A percentile compares a stretch with the other conserved stretches of the same genome.
Conservation (phyloP, 1,140 invertebrate genomes). For the Cheumatopsyche charites region DNA sequence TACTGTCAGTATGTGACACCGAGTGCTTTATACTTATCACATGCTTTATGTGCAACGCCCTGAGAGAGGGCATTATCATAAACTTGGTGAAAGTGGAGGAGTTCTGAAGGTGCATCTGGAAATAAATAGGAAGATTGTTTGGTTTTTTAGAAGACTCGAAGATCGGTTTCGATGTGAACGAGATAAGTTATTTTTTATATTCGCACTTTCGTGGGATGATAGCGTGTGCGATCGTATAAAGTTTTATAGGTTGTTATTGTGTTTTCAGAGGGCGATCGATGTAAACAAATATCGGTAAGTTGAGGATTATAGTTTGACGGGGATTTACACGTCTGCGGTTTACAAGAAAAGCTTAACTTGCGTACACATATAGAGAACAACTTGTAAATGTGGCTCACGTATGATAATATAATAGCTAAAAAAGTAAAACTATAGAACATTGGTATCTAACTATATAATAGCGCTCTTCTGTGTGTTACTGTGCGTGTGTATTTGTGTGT, state of each 20-base stretch:
- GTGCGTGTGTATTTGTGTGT: too few relatives aligned
- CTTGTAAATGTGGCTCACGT: too few relatives aligned
- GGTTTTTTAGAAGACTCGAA: too few relatives aligned
- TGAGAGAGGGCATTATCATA: conserved; percentile 36
- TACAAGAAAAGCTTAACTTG: conserved; percentile 24
- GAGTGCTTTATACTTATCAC: conserved; percentile 47
- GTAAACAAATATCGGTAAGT: conserved; percentile 38
- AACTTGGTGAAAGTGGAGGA: conserved; percentile 33
- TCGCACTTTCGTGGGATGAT: neutral
- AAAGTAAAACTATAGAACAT: too few relatives aligned
- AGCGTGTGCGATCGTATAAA: neutral
- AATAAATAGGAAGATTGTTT: too few relatives aligned
- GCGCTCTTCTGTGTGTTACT: too few relatives aligned
- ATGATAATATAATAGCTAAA: too few relatives aligned
- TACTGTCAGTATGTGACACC: conserved; percentile 47
- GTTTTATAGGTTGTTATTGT: neutral
- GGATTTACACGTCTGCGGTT: conserved; percentile 46
- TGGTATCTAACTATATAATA: too few relatives aligned
- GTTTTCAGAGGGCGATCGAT: conserved; percentile 10
- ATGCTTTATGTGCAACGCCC: conserved; percentile 43
- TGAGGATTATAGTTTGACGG: conserved; percentile 31
- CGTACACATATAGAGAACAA: too few relatives aligned
- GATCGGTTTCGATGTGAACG: conserved; percentile 1
- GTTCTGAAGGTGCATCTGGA: neutral
- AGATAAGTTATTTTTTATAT: neutral